phyloP scores from a whole-genome alignment of 2,113 vertebrate species.

The Chloropsis cyanopogon region DNA sequence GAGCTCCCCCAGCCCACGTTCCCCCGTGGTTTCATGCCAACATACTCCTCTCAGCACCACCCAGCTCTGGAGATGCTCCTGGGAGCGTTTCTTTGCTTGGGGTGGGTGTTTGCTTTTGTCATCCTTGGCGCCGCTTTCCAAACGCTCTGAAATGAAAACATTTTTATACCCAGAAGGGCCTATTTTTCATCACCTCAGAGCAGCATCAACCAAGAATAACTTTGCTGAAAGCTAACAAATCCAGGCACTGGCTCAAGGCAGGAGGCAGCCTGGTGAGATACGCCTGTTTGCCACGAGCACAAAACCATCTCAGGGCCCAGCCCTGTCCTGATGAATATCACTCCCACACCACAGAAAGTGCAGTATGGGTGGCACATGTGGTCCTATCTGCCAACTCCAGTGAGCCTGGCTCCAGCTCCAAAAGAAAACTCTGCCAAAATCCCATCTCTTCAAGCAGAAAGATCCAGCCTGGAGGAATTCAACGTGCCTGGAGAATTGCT shows the following conservation, averaged over 20 bases:
- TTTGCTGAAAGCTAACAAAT: background rate
- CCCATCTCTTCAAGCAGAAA: background rate
- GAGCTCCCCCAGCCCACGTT: background rate
- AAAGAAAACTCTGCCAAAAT: background rate
- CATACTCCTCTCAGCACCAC: background rate
- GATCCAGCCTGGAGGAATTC: background rate
- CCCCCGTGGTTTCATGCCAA: rapidly evolving
- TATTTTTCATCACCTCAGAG: background rate
- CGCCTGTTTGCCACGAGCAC: rapidly evolving
- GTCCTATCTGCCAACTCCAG: background rate
- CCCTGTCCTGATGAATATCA: rapidly evolving
- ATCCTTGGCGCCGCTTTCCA: background rate
- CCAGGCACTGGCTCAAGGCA: background rate
- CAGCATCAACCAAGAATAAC: background rate
- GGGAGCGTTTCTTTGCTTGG: background rate
- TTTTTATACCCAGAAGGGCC: background rate
- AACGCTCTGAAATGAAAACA: background rate
- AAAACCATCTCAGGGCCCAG: background rate
- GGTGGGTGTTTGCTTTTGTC: constrained; percentile 6
- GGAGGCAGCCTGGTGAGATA: background rate
- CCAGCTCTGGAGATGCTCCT: background rate
- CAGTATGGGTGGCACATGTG: background rate
- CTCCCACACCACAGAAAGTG: background rate
- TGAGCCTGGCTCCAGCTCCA: background rate
- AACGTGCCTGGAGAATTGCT: background rate